Evolutionary conservation across 2,888 invertebrate species (phyloP), one percentile per base, ranked within the genome.

Genomic region (Cerceris ruficornis): DNA sequence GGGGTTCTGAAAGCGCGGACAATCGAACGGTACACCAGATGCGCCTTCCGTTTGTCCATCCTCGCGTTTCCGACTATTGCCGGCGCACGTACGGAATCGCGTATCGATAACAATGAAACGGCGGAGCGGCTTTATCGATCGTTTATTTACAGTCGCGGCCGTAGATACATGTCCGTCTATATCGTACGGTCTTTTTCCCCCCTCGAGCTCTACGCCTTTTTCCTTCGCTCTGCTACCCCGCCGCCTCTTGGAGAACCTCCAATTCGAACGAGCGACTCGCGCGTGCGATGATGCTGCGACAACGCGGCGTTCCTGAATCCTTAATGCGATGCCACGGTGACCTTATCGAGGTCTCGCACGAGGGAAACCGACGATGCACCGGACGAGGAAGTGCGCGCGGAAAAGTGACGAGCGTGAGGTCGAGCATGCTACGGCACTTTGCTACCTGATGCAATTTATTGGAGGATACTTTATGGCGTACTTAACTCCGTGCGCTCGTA

Each of bases 311-410:
- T 77, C 64, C 60, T 69, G 75, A 81, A 79, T 83, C 77, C 79
- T 74, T 81, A 77, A 75, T 64, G 52, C 52, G 62, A 67, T 28
- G 46, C 41, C 59, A 28, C 50, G 46, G 71, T 72, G 69, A 77
- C 77, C 81, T 81, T 75, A 75, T 69, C 74, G 80, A 76, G 57
- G 67, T 64, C 69, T 83, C 42, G 15, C 64, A 13, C 15, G 69
- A 70, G 77, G 70, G 54, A 68, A 77, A 69, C 52, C 55, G 52
- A 46, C 61, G 57, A 58, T 14, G 57, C 15, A 43, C 57, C 60
- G 59, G 60, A 73, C 69, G 72, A 75, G 81, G 75, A 80, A 83
- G 64, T 49, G 62, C 50, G 52, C 42, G 41, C 42, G 14, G 60
- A 54, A 55, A 14, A 39, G 61, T 13, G 52, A 49, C 64, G 52